A percentile compares a stretch with the other conserved stretches of the same genome.
Evolutionary conservation across 2,113 vertebrate species (phyloP).

Genomic region (Rhea pennata): DNA sequence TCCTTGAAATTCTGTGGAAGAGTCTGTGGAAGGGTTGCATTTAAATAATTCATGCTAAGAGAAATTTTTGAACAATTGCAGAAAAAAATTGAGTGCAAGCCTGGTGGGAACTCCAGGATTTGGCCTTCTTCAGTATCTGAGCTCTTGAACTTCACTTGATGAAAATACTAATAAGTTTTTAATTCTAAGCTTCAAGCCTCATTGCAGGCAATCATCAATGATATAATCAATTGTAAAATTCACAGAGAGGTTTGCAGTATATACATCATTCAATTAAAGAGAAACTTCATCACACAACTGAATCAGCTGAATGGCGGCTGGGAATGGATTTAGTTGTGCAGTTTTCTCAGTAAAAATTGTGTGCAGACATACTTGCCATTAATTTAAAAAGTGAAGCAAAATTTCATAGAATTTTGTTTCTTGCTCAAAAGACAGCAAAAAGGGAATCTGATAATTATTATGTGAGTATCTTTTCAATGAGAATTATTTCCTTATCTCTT

Average conservation of each 20-base stretch:
- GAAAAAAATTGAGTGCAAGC: neutral
- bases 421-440: neutral
- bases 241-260: constrained; percentile 6
- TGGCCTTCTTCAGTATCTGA: neutral
- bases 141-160: constrained; percentile 48
- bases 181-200: constrained; percentile 53
- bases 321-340: neutral
- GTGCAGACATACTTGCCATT: neutral
- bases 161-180: constrained; percentile 45
- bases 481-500: neutral
- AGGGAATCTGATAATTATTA: neutral
- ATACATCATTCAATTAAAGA: constrained; percentile 54
- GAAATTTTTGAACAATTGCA: neutral
- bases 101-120: neutral
- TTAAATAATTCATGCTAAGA: neutral
- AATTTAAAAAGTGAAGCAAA: neutral
- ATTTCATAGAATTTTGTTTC: neutral
- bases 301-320: neutral
- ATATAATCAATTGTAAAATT: constrained; percentile 40
- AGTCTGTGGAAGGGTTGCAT: neutral
- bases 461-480: neutral
- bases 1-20: neutral
- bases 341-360: neutral
- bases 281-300: neutral
- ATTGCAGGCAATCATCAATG: constrained; percentile 26